Base-by-base conservation (phyloP, 2,113 vertebrate species). In the Piprites chloris region DNA sequence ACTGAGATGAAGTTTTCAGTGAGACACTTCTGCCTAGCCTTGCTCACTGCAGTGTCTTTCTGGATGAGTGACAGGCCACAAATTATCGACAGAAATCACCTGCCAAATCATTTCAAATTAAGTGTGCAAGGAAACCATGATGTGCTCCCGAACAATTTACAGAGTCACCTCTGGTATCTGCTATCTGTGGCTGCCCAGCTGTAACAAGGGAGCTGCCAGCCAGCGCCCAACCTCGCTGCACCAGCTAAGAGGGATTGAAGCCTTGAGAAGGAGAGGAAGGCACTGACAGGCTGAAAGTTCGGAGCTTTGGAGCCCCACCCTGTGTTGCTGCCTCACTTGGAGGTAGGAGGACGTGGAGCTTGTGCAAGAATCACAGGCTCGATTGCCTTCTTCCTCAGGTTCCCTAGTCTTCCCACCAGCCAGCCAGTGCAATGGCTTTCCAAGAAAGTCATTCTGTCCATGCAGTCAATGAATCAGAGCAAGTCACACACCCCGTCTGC, bases 41-140 rank as follows among this genome's bases (percentile, higher is more conserved):
- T 56, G 56, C 65, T 88, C 66, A 61, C 56, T 75, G 37, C 84
- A 75, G 39, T 37, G 39, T 63, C 63, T 77, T 95, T 91, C 72
- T 56, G 68, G 53, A 86, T 90, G 72, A 94, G 68, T 23, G 76
- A 81, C 90, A 84, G 87, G 68, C 74, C 87, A 67, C 55, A 2
- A 87, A 95, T 92, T 65, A 92, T 68, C 82, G 33, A 21, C 63
- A 85, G 85, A 88, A 86, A 96, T 96, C 86, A 94, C 88, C 63
- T 84, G 87, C 63, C 79, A 93, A 88, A 82, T 86, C 12, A 49
- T 52, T 94, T 93, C 66, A 47, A 74, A 80, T 84, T 67, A 78
- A 83, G 49, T 28, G 88, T 80, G 68, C 61, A 53, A 88, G 76
- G 58, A 75, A 94, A 68, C 2, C 18, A 4, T 16, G 37, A 39